Conservation (phyloP, 2,888 invertebrate genomes). For the Nebria brevicollis region DNA sequence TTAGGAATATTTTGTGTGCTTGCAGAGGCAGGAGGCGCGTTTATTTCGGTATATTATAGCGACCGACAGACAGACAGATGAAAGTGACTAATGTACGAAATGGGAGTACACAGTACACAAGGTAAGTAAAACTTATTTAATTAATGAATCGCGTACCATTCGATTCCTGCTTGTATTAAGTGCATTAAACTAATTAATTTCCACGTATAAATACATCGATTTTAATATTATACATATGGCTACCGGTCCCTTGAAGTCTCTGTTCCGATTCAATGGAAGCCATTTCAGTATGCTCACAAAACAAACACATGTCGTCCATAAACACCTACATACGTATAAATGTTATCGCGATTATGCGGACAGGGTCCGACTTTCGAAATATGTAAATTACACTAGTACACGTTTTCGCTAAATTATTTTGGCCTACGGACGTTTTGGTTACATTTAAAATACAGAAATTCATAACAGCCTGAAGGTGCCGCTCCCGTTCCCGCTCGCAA, state of each 20-base stretch:
- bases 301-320: background rate
- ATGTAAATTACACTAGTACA: slow-evolving; percentile 31
- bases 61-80: background rate
- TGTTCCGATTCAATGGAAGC: no score
- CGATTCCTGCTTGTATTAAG: slow-evolving; percentile 5
- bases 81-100: slow-evolving; percentile 1
- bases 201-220: background rate
- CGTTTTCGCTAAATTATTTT: slow-evolving; percentile 35
- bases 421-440: slow-evolving; percentile 29
- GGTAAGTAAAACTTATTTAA: slow-evolving; percentile 6
- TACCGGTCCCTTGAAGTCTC: background rate
- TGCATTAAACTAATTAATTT: slow-evolving; percentile 22
- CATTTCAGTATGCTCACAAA: no score
- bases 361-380: slow-evolving; percentile 21
- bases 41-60: background rate
- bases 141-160: slow-evolving; percentile 15
- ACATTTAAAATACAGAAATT: slow-evolving; percentile 36
- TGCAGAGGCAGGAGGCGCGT: background rate
- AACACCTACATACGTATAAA: background rate
- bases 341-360: background rate
- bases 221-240: background rate
- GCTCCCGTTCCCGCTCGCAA: background rate
- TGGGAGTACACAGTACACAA: background rate
- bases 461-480: slow-evolving; percentile 22
- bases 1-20: background rate